Base-by-base conservation (phyloP, 2,797 vertebrate genomes). In the Pogoniulus pusillus region DNA sequence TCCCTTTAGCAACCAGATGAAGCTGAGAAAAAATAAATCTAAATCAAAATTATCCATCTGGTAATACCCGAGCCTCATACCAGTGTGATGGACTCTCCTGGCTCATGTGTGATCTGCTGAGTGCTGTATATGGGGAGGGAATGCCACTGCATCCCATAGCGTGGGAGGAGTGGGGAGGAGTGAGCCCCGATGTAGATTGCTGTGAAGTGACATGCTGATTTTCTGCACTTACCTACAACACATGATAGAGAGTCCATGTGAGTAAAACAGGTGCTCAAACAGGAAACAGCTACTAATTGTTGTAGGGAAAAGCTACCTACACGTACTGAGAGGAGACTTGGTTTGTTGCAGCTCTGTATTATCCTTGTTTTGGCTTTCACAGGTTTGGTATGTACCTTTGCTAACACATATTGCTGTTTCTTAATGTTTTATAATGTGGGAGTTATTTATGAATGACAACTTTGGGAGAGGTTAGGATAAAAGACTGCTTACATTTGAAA, bases 1-100 rank as follows among this genome's bases (percentile, higher is more conserved):
- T 93, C 71, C 43, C 53, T 87, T 78, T 73, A 75, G 34, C 93
- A 89, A 85, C 90, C 30, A 88, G 41, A 90, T 63, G 63, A 94
- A 91, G 51, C 16, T 86, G 65, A 63, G 87, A 82, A 80, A 79
- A n/a, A n/a, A n/a, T n/a, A n/a, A 59, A 47, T 69, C 41, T 76
- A 63, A 22, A 90, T 92, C 57, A 34, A 75, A 53, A 81, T 92
- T 92, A 84, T 87, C 85, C 59, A 78, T 71, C 45, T 58, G 91
- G 47, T 80, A 87, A 90, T 47, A 59, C 30, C 22, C 5, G 34
- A 69, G 30, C 9, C 59, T 88, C 59, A 35, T 57, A 32, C 53
- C 73, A 57, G 26, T 60, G 69, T 65, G 74, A 86, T 35, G 74
- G 53, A 64, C 34, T 70, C 14, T 82, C 17, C 39, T 64, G 68